Base-by-base conservation (phyloP, 2,113 vertebrate species). In the Pionites leucogaster region DNA sequence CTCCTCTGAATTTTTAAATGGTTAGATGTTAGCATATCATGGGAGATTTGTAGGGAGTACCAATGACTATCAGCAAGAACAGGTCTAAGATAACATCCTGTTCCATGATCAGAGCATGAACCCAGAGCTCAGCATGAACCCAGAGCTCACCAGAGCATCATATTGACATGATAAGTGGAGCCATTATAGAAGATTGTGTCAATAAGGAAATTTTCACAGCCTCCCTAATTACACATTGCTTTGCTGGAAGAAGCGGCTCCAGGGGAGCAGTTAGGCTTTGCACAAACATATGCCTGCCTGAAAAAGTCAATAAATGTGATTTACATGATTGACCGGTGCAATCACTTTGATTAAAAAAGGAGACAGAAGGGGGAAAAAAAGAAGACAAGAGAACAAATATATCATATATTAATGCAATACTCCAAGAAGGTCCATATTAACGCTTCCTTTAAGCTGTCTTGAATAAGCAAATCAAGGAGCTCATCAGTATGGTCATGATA, bases 271-370 rank as follows among this genome's bases (percentile, higher is more conserved):
- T 88, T 81, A 60, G 39, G 50, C 47, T 90, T 41, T 49, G 67
- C 55, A 52, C 63, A 84, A 85, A 78, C 57, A 55, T 24, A 27
- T 1, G 16, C 25, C 65, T 79, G 86, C 25, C 70, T 37, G 68
- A 74, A 59, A 82, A 79, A 86, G 72, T 79, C 88, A 42, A 76
- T 92, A 95, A 82, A 81, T 94, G 68, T 84, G 80, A 94, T 90
- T 94, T 78, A 55, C 14, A 1, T 71, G 79, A 20, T 19, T 20
- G 85, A 55, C 37, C 0, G 0, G 17, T 55, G 29, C 17, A 44
- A 78, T 13, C 8, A 24, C 25, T 67, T 74, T 39, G 50, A 83
- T 88, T 85, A 33, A 82, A 81, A 92, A 63, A 50, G 17, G 28
- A 75, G 7, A n/a, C 13, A 33, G 29, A 65, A 35, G 10, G 7